Conservation (phyloP, 1,140 invertebrate species). For the Cherax quadricarinatus region DNA sequence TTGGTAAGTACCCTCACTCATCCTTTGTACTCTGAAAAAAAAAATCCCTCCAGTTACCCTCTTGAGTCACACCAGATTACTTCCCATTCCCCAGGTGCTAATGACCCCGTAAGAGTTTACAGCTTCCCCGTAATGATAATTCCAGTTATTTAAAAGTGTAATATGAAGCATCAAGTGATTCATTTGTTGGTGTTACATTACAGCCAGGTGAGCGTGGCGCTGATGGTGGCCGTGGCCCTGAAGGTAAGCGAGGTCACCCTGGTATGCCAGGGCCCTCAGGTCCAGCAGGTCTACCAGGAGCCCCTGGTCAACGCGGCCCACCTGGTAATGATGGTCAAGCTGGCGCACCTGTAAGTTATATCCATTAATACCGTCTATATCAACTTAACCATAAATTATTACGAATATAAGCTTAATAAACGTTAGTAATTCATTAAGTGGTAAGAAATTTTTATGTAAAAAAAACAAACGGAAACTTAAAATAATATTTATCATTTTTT, state of each 20-base stretch:
- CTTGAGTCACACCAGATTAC: no score
- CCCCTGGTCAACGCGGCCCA: slow-evolving; percentile 69
- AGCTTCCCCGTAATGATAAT: no score
- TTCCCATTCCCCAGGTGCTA: no score
- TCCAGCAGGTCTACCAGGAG: slow-evolving; percentile 72
- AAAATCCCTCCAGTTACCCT: no score
- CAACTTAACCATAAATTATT: no score
- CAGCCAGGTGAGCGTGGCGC: slow-evolving; percentile 73
- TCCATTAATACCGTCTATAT: not conserved
- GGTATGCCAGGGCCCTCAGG: slow-evolving; percentile 72
- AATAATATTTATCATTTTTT: no score
- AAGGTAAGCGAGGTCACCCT: slow-evolving; percentile 69
- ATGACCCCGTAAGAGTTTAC: no score
- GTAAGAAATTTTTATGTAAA: no score
- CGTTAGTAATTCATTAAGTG: no score
- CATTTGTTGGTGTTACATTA: not conserved
- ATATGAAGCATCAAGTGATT: not conserved
- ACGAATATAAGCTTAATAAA: no score
- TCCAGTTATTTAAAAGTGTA: not conserved
- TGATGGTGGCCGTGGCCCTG: slow-evolving; percentile 69
- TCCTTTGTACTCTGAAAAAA: no score
- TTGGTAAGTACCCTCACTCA: slow-evolving; percentile 36
- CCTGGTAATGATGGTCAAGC: slow-evolving; percentile 70
- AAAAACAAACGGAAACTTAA: no score
- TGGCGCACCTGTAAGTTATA: slow-evolving; percentile 64